These are phyloP conservation scores for Antitype chi DNA, from an alignment of 2,888 invertebrate genomes.

Conservation along the genomic window DNA sequence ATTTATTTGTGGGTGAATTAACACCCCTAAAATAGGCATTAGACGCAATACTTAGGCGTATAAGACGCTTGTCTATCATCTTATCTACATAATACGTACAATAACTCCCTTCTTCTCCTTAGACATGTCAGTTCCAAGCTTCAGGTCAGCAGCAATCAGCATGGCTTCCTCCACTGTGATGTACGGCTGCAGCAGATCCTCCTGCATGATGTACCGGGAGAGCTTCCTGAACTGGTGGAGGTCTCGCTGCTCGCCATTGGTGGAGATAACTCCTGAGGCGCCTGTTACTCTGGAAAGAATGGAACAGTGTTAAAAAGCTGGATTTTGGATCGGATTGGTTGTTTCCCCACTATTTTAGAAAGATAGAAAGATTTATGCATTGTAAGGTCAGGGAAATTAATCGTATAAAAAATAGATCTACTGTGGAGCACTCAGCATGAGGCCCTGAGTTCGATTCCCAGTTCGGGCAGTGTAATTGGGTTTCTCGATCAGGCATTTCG, in stretches of 20 bases:
- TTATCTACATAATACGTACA: constrained; percentile 81
- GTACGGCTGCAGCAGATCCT: constrained; percentile 96
- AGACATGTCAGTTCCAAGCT: constrained; percentile 93
- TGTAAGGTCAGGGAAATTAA: no score
- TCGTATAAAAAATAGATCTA: no score
- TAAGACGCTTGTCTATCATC: no score
- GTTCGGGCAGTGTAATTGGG: no score
- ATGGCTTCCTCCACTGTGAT: constrained; percentile 97
- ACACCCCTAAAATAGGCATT: no score
- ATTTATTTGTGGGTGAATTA: no score
- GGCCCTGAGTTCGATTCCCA: no score
- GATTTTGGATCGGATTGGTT: neutral
- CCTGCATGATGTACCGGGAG: constrained; percentile 99
- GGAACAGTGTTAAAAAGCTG: neutral
- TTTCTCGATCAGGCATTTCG: no score
- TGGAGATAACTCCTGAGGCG: constrained; percentile 93
- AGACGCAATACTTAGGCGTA: no score
- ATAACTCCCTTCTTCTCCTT: constrained; percentile 92
- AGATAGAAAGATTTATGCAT: neutral
- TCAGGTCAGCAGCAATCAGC: constrained; percentile 97
- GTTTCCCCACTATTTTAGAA: neutral
- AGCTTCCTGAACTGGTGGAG: constrained; percentile 95
- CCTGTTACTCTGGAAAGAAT: constrained; percentile 90
- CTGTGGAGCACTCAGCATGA: no score
- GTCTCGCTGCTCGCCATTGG: constrained; percentile 95